Percentiles rank a stretch among this genome's conserved stretches.
phyloP scores from a whole-genome alignment of 2,888 invertebrate species.

The Leptarthrus brevirostris region DNA sequence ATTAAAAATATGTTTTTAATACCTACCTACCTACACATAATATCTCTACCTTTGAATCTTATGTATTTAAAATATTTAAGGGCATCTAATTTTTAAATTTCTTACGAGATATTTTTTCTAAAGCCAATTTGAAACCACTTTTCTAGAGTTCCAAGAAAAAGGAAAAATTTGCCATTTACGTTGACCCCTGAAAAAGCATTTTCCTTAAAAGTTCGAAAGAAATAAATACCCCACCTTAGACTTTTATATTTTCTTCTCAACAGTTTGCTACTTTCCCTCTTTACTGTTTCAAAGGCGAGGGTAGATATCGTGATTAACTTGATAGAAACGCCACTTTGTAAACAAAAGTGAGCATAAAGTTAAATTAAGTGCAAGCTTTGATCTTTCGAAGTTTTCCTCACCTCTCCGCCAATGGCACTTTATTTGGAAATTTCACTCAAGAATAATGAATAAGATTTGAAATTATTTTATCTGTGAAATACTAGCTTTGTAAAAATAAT shows the following conservation, averaged over 20 bases:
- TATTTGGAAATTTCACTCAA: constrained; percentile 30
- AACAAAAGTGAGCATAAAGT: constrained; percentile 56
- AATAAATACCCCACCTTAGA: not conserved
- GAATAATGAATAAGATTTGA: constrained; percentile 49
- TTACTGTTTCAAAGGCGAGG: constrained; percentile 5
- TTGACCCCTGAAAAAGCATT: too few species aligned
- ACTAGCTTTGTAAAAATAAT: not conserved
- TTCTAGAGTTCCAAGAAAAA: too few species aligned
- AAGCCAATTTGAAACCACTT: too few species aligned
- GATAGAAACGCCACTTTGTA: constrained; percentile 43
- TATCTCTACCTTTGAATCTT: too few species aligned
- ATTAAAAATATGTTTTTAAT: too few species aligned
- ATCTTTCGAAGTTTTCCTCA: constrained; percentile 55
- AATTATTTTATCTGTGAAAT: constrained; percentile 46
- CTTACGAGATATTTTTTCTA: too few species aligned
- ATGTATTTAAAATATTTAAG: too few species aligned
- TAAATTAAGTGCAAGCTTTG: constrained; percentile 58
- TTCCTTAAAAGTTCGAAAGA: too few species aligned
- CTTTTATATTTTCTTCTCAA: constrained; percentile 19
- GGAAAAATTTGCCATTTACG: too few species aligned
- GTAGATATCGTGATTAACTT: constrained; percentile 24
- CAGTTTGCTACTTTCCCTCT: constrained; percentile 7
- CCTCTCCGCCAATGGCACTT: constrained; percentile 31
- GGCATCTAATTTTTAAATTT: too few species aligned
- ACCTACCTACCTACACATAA: too few species aligned